These are phyloP conservation scores for Microcebus ravelobensis DNA, from an alignment of 2,113 vertebrate species.

Conservation along the genomic window DNA sequence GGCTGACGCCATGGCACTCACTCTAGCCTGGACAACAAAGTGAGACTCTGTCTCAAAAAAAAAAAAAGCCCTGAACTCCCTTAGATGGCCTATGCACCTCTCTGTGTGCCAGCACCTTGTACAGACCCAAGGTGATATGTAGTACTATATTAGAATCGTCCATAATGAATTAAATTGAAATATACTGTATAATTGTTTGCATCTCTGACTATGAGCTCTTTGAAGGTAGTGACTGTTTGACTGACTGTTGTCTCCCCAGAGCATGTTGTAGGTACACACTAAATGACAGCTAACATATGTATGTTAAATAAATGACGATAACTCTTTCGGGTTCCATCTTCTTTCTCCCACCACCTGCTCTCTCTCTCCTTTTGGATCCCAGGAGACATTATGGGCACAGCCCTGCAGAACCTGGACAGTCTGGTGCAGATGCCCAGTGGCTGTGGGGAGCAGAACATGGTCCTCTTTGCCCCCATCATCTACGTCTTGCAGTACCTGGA, in stretches of 20 bases:
- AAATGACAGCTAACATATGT: background rate
- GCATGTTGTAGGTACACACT: background rate
- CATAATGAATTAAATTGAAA: background rate
- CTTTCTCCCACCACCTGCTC: background rate
- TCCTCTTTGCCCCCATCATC: conserved; percentile 91
- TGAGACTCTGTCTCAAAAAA: too few species aligned
- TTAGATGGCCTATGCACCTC: background rate
- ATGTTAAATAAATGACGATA: background rate
- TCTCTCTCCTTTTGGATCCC: conserved; percentile 25
- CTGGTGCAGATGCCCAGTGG: conserved; percentile 88
- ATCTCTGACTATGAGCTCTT: background rate
- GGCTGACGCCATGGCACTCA: too few species aligned
- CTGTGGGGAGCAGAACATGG: conserved; percentile 93
- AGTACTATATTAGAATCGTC: background rate
- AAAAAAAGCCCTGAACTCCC: background rate
- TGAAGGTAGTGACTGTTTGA: background rate
- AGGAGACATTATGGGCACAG: conserved; percentile 90
- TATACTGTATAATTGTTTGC: background rate
- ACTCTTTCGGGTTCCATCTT: background rate
- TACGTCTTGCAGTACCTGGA: conserved; percentile 90
- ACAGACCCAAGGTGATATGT: background rate
- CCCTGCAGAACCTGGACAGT: conserved; percentile 86
- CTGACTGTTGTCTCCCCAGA: background rate
- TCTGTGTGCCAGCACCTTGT: background rate
- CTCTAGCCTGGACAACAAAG: too few species aligned